Evolutionary conservation across 2,797 vertebrate genomes (phyloP).

Genomic region (Myripristis jacobus): DNA sequence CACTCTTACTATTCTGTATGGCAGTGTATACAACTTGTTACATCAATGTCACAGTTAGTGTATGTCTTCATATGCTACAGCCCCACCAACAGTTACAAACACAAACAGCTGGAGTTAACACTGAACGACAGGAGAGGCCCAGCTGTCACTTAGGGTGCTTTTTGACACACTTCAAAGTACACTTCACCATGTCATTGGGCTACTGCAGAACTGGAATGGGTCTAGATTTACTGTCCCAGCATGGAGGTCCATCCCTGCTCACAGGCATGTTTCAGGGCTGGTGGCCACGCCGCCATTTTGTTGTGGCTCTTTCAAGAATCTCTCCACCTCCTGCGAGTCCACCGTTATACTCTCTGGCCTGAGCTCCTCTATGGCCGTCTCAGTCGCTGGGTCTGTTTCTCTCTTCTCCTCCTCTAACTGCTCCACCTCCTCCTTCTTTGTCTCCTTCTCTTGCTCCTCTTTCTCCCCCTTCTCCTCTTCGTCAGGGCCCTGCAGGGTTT

Average conservation of each 20-base stretch:
- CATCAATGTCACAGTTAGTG: too few species aligned
- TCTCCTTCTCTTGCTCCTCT: conserved; percentile 37
- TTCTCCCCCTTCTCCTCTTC: conserved; percentile 52
- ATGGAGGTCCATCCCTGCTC: not conserved
- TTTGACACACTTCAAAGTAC: conserved; percentile 4
- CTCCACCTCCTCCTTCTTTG: conserved; percentile 8
- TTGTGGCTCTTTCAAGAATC: conserved; percentile 64
- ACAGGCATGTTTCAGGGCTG: conserved; percentile 69
- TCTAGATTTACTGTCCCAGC: not conserved
- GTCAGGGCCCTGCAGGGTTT: conserved; percentile 70
- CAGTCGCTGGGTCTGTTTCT: not conserved
- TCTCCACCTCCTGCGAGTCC: conserved; percentile 67
- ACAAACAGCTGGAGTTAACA: conserved; percentile 16
- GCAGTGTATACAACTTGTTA: conserved; percentile 3
- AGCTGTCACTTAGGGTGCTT: not conserved
- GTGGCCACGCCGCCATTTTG: conserved; percentile 32
- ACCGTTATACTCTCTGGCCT: conserved; percentile 40
- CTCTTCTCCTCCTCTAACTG: conserved; percentile 17
- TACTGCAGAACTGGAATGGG: not conserved
- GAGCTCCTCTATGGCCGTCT: conserved; percentile 7
- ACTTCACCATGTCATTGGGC: conserved; percentile 7
- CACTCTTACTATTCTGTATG: conserved; percentile 1
- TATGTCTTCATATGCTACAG: not conserved
- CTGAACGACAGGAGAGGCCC: conserved; percentile 29
- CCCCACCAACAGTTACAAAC: not conserved